phyloP scores from a whole-genome alignment of 2,888 invertebrate genomes.

The Acronicta psi region DNA sequence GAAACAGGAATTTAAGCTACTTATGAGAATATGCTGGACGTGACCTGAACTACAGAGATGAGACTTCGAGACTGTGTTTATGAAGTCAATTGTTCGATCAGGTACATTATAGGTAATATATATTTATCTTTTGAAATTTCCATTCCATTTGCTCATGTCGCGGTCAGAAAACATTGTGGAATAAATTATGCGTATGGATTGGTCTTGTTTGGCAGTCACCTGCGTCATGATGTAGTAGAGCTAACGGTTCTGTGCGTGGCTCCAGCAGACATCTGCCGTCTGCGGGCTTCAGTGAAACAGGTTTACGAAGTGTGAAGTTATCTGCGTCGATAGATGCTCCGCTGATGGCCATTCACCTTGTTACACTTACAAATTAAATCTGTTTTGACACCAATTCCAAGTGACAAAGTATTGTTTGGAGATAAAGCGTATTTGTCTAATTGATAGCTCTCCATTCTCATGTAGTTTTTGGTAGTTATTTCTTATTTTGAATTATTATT shows the following conservation, averaged over 20 bases:
- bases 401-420: neutral
- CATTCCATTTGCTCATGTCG: too few species aligned
- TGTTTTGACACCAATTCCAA: constrained; percentile 4
- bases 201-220: constrained; percentile 12
- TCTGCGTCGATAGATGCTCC: constrained; percentile 28
- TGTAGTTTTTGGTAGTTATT: neutral
- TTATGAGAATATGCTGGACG: too few species aligned
- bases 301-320: constrained; percentile 31
- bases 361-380: constrained; percentile 6
- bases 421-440: neutral
- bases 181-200: neutral
- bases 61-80: too few species aligned
- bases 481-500: too few species aligned
- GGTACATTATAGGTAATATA: too few species aligned
- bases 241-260: constrained; percentile 40
- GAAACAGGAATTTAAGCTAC: too few species aligned
- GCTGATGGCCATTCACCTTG: too few species aligned
- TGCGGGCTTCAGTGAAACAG: constrained; percentile 26
- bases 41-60: too few species aligned
- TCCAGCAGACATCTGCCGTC: constrained; percentile 33
- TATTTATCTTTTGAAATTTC: too few species aligned
- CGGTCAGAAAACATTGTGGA: too few species aligned
- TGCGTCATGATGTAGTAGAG: constrained; percentile 2
- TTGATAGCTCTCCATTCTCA: neutral
- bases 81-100: too few species aligned